phyloP scores from a whole-genome alignment of 2,113 vertebrate genomes.

The Gambusia affinis region DNA sequence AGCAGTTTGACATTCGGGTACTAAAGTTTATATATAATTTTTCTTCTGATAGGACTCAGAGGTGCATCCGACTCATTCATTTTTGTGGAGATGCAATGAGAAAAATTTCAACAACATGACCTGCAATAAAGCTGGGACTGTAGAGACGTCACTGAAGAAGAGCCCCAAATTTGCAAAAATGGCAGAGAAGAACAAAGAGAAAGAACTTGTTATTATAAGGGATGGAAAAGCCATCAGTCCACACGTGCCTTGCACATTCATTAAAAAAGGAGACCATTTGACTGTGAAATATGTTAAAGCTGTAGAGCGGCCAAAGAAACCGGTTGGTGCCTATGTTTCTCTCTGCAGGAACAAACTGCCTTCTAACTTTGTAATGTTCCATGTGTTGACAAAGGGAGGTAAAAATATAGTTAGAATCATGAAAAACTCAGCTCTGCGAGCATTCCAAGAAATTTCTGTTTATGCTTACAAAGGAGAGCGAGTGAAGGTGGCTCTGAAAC shows the following conservation, averaged over 20 bases:
- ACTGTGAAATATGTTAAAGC: conserved; percentile 20
- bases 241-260: conserved; percentile 45
- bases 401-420: conserved; percentile 9
- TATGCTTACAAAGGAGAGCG: conserved; percentile 41
- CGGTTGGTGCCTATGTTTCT: accelerated
- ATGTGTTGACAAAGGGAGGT: conserved; percentile 21
- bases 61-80: conserved; percentile 17
- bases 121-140: conserved; percentile 24
- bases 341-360: not conserved
- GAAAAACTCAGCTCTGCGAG: conserved; percentile 1
- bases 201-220: conserved; percentile 45
- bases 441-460: not conserved
- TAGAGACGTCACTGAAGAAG: conserved; percentile 17
- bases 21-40: not conserved
- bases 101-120: accelerated
- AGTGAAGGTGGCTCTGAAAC: conserved; percentile 41
- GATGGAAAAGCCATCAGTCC: conserved; percentile 22
- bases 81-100: not conserved
- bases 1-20: not conserved
- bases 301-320: accelerated
- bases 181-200: not conserved
- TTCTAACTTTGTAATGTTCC: conserved; percentile 9
- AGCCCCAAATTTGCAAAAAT: not conserved
- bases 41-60: not conserved
- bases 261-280: not conserved